Percentiles rank a stretch among this genome's conserved stretches.
phyloP scores from a whole-genome alignment of 2,888 invertebrate genomes.

The Orchestes rusci region DNA sequence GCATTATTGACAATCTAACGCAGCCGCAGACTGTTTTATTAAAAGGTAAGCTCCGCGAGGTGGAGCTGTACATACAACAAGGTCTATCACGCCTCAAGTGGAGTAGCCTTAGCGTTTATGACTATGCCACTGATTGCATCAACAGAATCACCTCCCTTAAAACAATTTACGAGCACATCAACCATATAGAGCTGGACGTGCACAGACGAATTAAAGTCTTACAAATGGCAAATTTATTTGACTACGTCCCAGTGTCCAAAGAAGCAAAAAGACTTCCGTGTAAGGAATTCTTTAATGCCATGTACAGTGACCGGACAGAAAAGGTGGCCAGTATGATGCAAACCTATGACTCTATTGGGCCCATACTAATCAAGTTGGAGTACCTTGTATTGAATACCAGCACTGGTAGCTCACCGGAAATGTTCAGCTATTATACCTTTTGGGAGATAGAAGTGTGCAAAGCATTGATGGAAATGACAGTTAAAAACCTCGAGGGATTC shows the following conservation, averaged over 20 bases:
- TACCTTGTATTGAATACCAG: slow-evolving; percentile 73
- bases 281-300: slow-evolving; percentile 62
- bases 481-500: slow-evolving; percentile 65
- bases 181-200: slow-evolving; percentile 60
- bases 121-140: slow-evolving; percentile 58
- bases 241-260: slow-evolving; percentile 34
- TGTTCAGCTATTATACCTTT: slow-evolving; percentile 69
- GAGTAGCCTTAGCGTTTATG: slow-evolving; percentile 75
- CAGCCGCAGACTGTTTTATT: slow-evolving; percentile 66
- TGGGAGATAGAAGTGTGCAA: slow-evolving; percentile 78
- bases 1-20: slow-evolving; percentile 56
- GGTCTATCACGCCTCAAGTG: slow-evolving; percentile 79
- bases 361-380: slow-evolving; percentile 79
- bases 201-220: slow-evolving; percentile 51
- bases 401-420: slow-evolving; percentile 64
- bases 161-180: slow-evolving; percentile 61
- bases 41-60: slow-evolving; percentile 59
- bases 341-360: slow-evolving; percentile 72
- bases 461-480: slow-evolving; percentile 57
- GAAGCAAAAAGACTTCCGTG: slow-evolving; percentile 34
- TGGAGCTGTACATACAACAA: slow-evolving; percentile 70
- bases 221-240: slow-evolving; percentile 53
- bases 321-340: slow-evolving; percentile 60
- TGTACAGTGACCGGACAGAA: slow-evolving; percentile 62
- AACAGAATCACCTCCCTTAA: slow-evolving; percentile 52